A percentile compares a stretch with the other conserved stretches of the same genome.
phyloP scores from a whole-genome alignment of 2,113 vertebrate species.

The Petroica traversi region DNA sequence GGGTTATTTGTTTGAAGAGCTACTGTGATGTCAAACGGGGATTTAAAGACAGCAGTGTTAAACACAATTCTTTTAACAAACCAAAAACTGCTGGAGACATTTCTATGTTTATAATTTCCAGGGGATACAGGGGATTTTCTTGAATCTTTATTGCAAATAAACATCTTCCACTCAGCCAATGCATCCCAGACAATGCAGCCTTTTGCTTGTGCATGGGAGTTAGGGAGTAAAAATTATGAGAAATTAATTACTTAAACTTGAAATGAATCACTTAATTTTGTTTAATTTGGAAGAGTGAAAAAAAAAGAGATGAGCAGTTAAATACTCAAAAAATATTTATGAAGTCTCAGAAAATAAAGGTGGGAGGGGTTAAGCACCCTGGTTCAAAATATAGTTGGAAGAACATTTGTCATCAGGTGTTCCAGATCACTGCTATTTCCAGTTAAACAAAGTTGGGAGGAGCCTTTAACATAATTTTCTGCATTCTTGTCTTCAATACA shows the following conservation, averaged over 20 bases:
- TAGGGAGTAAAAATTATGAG: not conserved
- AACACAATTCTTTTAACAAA: not conserved
- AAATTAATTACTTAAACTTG: not conserved
- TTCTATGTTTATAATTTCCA: not conserved
- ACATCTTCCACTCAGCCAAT: not conserved
- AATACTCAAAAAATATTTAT: not conserved
- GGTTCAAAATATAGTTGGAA: not conserved
- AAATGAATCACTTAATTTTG: not conserved
- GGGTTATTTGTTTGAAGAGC: not conserved
- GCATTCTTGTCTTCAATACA: not conserved
- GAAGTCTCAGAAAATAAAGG: not conserved
- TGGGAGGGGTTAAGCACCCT: not conserved
- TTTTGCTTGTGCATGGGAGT: not conserved
- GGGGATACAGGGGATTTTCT: not conserved
- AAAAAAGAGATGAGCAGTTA: not conserved
- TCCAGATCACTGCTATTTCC: not conserved
- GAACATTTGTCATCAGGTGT: not conserved
- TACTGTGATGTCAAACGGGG: not conserved
- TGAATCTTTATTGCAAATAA: slow-evolving; percentile 41
- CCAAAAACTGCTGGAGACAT: not conserved
- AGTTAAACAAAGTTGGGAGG: not conserved
- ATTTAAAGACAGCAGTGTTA: not conserved
- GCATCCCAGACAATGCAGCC: not conserved
- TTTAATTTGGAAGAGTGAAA: not conserved
- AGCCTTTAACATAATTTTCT: not conserved